Evolutionary conservation across 1,140 invertebrate genomes (phyloP).

Genomic region (Melitaea cinxia): DNA sequence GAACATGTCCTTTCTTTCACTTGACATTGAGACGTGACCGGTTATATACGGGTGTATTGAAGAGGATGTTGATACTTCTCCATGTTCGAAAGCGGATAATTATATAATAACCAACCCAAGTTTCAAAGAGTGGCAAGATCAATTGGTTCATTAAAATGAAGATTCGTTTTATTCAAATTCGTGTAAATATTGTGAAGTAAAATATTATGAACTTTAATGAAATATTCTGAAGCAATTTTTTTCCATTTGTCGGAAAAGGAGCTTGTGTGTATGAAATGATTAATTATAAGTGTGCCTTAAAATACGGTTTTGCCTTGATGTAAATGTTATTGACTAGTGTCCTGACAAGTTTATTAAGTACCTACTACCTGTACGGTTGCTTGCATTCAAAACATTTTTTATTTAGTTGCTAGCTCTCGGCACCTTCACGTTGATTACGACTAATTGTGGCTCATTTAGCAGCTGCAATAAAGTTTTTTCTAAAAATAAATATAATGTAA

Average conservation of each 20-base stretch:
- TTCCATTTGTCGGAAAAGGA: not conserved
- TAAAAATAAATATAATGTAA: not conserved
- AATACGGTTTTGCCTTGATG: slow-evolving; percentile 36
- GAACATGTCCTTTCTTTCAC: slow-evolving; percentile 69
- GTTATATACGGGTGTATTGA: slow-evolving; percentile 43
- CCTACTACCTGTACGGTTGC: slow-evolving; percentile 36
- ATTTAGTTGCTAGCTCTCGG: slow-evolving; percentile 31
- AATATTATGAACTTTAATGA: not conserved
- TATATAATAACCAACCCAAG: slow-evolving; percentile 23
- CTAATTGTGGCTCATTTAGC: not conserved
- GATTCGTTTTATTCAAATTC: not conserved
- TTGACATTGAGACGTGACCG: slow-evolving; percentile 75
- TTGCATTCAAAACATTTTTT: slow-evolving; percentile 45
- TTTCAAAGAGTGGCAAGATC: not conserved
- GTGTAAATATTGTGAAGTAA: not conserved
- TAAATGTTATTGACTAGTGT: slow-evolving; percentile 37
- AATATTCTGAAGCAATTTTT: not conserved
- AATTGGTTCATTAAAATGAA: slow-evolving; percentile 4
- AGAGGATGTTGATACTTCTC: slow-evolving; percentile 63
- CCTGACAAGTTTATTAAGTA: slow-evolving; percentile 46
- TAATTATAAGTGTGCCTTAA: slow-evolving; percentile 13
- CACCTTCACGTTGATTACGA: slow-evolving; percentile 17
- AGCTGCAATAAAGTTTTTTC: not conserved
- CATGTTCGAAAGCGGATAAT: slow-evolving; percentile 19
- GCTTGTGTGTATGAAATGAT: slow-evolving; percentile 12